A percentile compares a stretch with the other conserved stretches of the same genome.
phyloP scores from a whole-genome alignment of 2,113 vertebrate species.

The Paradoxurus hermaphroditus region DNA sequence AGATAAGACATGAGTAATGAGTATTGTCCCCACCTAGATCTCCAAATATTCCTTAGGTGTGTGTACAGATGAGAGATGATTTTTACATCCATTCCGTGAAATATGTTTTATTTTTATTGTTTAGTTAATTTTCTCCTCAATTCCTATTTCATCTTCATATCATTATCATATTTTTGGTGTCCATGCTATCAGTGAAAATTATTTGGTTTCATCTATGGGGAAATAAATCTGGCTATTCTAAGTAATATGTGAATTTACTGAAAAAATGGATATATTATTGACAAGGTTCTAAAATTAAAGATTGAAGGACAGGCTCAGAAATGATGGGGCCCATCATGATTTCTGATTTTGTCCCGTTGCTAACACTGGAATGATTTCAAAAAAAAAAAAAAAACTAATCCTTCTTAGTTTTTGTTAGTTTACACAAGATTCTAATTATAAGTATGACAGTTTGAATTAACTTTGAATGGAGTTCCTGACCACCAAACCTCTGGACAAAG shows the following conservation, averaged over 20 bases:
- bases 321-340: not conserved
- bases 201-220: not conserved
- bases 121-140: not conserved
- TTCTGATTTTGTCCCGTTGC: not conserved
- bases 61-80: not conserved
- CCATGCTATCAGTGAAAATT: not conserved
- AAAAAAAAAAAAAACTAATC: not conserved
- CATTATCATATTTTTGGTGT: not conserved
- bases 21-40: not conserved
- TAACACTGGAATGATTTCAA: not conserved
- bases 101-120: not conserved
- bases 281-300: not conserved
- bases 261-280: not conserved
- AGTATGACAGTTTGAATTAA: not conserved
- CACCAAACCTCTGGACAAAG: not conserved
- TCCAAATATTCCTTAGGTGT: not conserved
- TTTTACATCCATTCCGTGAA: not conserved
- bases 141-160: not conserved
- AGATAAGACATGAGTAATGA: not conserved
- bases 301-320: not conserved
- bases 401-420: not conserved
- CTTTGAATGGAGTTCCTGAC: not conserved
- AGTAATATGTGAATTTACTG: not conserved
- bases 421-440: not conserved
- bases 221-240: not conserved